These are phyloP conservation scores for Argya squamiceps DNA, from an alignment of 2,797 vertebrate genomes.

Conservation along the genomic window DNA sequence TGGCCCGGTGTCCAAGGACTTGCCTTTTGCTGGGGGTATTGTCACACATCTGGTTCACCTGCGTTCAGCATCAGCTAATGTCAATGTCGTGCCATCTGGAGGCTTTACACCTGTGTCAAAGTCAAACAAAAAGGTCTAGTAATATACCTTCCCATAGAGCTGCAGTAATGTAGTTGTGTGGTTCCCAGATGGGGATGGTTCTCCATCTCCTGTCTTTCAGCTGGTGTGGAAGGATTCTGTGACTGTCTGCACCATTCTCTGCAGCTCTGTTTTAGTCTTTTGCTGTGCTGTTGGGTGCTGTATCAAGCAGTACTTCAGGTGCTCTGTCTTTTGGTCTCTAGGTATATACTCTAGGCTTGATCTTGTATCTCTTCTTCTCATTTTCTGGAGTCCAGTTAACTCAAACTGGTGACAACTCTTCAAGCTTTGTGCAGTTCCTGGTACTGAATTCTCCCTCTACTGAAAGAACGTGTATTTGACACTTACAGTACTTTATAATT, in stretches of 20 bases:
- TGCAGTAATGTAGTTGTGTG: not conserved
- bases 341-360: rapidly evolving
- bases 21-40: not conserved
- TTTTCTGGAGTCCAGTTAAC: not conserved
- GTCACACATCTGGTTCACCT: not conserved
- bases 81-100: not conserved
- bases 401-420: not conserved
- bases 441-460: not conserved
- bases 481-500: not conserved
- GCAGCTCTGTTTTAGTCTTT: not conserved
- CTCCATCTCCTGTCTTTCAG: not conserved
- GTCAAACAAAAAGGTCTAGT: rapidly evolving
- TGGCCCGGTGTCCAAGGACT: not conserved
- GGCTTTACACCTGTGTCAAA: not conserved
- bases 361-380: not conserved
- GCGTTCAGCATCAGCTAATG: not conserved
- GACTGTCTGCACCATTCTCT: not conserved
- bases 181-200: not conserved
- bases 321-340: not conserved
- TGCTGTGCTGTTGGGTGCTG: not conserved
- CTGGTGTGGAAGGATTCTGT: not conserved
- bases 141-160: not conserved
- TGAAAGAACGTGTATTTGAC: not conserved
- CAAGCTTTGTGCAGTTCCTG: not conserved
- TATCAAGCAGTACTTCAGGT: not conserved